phyloP scores from a whole-genome alignment of 2,888 invertebrate genomes.

The Caenorhabditis doughertyi region DNA sequence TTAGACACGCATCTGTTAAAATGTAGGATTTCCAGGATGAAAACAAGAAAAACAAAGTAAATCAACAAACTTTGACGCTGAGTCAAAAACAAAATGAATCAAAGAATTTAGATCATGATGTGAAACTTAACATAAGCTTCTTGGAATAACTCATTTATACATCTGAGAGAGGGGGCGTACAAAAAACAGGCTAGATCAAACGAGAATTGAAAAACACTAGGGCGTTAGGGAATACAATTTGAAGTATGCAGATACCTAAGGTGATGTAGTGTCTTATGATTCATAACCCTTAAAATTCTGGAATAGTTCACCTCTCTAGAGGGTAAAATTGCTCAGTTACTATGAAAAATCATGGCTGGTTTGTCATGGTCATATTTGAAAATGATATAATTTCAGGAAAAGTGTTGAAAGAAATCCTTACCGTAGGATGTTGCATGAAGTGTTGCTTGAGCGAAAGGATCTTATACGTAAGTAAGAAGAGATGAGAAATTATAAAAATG shows the following conservation, averaged over 20 bases:
- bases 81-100: not conserved
- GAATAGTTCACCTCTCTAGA: constrained; percentile 30
- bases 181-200: constrained; percentile 14
- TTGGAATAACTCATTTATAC: constrained; percentile 22
- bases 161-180: constrained; percentile 11
- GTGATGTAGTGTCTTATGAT: constrained; percentile 49
- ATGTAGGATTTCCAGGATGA: constrained; percentile 12
- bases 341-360: not conserved
- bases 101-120: not conserved
- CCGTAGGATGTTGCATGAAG: constrained; percentile 50
- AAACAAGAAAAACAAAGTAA: not conserved
- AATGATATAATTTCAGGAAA: constrained; percentile 44
- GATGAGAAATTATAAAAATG: constrained; percentile 10
- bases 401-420: constrained; percentile 48
- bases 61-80: not conserved
- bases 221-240: constrained; percentile 17
- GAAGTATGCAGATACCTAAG: constrained; percentile 9
- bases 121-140: not conserved
- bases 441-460: constrained; percentile 68
- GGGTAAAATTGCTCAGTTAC: not conserved
- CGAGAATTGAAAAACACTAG: constrained; percentile 27
- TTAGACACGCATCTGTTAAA: not conserved
- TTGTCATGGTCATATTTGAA: not conserved
- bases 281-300: constrained; percentile 11
- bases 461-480: constrained; percentile 59